Evolutionary conservation across 2,888 invertebrate species (phyloP).

Genomic region (Apamea epomidion): DNA sequence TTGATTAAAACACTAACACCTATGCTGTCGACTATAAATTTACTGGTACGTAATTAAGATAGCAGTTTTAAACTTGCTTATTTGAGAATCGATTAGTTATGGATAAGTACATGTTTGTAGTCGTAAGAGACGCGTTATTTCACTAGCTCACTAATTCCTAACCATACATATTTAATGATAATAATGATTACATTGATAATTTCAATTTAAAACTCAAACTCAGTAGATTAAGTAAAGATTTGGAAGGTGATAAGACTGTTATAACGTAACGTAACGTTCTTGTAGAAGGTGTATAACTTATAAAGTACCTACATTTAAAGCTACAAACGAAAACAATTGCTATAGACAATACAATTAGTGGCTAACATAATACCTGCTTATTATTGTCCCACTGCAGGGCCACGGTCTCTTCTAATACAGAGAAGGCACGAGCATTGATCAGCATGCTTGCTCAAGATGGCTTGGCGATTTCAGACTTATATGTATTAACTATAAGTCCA

Average conservation of each 20-base stretch:
- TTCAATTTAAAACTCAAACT: background rate
- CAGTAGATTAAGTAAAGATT: background rate
- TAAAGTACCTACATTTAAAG: background rate
- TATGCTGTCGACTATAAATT: background rate
- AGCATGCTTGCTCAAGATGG: background rate
- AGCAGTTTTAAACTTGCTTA: background rate
- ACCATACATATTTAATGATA: background rate
- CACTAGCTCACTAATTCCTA: background rate
- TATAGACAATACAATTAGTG: background rate
- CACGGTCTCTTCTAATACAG: background rate
- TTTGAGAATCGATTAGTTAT: slow-evolving; percentile 1
- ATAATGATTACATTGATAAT: background rate
- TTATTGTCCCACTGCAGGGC: background rate
- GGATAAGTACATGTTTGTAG: too few relatives aligned
- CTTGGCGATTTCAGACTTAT: background rate
- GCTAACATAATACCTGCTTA: background rate
- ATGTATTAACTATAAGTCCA: background rate
- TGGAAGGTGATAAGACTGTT: background rate
- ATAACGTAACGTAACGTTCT: background rate
- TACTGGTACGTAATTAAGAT: slow-evolving; percentile 8
- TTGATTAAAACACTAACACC: background rate
- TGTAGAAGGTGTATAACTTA: background rate
- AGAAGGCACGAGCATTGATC: background rate
- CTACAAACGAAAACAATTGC: background rate
- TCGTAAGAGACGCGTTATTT: background rate